phyloP scores from a whole-genome alignment of 2,797 vertebrate genomes.

The Clarias platycephalus region DNA sequence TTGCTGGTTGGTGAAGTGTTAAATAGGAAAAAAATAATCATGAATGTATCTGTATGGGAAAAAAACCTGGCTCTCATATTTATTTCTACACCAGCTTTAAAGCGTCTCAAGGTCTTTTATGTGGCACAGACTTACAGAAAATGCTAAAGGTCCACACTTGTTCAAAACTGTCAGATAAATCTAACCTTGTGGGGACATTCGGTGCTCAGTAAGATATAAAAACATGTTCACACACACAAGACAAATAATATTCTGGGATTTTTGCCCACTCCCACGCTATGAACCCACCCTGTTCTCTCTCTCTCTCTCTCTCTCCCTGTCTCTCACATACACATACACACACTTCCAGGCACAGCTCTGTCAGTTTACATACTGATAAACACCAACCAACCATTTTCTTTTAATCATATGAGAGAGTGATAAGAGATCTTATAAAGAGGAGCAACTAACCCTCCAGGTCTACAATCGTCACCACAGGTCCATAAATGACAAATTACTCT shows the following conservation, averaged over 20 bases:
- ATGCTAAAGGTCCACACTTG: not conserved
- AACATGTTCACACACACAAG: not conserved
- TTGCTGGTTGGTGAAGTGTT: not conserved
- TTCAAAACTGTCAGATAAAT: too few species aligned
- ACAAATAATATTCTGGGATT: constrained; percentile 45
- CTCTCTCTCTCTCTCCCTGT: not conserved
- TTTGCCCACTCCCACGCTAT: constrained; percentile 44
- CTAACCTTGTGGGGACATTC: not conserved
- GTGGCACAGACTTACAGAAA: constrained; percentile 18
- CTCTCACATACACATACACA: not conserved
- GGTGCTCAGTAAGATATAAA: not conserved
- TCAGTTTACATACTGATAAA: constrained; percentile 46
- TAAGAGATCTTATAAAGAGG: constrained; percentile 17
- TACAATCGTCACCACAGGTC: not conserved
- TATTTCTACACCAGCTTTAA: constrained; percentile 27
- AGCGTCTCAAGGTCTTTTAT: constrained; percentile 39
- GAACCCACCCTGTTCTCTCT: constrained; percentile 21
- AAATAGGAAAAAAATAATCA: constrained; percentile 64
- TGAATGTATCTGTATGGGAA: constrained; percentile 42
- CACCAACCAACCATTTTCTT: constrained; percentile 30
- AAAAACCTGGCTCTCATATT: constrained; percentile 45
- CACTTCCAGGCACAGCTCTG: not conserved
- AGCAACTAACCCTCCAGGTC: constrained; percentile 27
- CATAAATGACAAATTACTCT: not conserved
- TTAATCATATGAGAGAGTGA: constrained; percentile 42